Conservation (phyloP, 2,888 invertebrate species). For the Tetramorium bicarinatum region DNA sequence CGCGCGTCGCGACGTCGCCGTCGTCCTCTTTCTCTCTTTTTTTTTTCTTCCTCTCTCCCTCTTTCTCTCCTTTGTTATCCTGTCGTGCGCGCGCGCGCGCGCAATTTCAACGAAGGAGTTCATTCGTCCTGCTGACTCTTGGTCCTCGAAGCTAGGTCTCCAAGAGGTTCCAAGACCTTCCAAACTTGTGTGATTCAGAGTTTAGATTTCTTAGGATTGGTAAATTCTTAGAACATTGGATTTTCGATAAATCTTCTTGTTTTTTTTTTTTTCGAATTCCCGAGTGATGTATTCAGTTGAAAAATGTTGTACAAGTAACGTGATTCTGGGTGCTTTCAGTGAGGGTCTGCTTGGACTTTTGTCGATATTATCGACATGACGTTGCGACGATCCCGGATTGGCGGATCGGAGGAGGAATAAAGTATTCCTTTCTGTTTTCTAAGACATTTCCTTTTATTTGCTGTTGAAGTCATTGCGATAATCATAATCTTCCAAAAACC, state of each 20-base stretch:
- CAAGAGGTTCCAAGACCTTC: neutral
- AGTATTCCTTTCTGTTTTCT: neutral
- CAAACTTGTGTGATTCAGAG: neutral
- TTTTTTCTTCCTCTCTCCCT: slow-evolving; percentile 35
- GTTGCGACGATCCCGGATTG: neutral
- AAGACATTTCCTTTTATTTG: neutral
- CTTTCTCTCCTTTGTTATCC: slow-evolving; percentile 24
- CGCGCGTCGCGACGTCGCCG: slow-evolving; percentile 55
- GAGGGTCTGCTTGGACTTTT: neutral
- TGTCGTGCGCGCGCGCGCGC: neutral
- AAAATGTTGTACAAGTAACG: neutral
- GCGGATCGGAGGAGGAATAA: neutral
- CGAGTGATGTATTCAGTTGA: neutral
- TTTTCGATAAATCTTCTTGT: neutral
- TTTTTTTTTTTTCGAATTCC: too few relatives aligned
- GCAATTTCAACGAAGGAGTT: neutral
- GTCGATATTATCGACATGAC: neutral
- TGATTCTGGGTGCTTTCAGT: neutral
- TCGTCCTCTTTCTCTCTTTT: slow-evolving; percentile 43
- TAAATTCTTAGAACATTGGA: neutral
- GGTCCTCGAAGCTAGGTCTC: neutral
- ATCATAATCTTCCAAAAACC: neutral
- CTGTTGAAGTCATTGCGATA: neutral
- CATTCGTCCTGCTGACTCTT: neutral
- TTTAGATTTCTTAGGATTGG: neutral